Conservation (phyloP, 2,888 invertebrate species). For the Psococerastis gibbosa region DNA sequence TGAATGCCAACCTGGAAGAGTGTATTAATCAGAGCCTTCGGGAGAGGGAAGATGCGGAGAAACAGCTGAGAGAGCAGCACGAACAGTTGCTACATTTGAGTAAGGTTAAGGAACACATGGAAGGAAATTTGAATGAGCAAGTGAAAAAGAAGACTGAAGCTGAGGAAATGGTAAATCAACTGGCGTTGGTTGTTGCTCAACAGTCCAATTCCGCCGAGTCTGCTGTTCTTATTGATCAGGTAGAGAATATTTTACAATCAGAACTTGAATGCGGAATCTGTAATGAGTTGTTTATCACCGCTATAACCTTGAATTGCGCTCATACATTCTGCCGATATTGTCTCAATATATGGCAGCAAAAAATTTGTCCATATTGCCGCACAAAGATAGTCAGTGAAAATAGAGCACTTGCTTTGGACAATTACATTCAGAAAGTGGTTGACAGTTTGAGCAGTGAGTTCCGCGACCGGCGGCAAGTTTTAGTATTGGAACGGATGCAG, state of each 20-base stretch:
- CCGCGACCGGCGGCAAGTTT: conserved; percentile 21
- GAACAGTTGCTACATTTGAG: no score
- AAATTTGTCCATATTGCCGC: conserved; percentile 27
- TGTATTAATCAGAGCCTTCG: no score
- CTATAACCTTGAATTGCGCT: conserved; percentile 27
- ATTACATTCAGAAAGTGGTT: conserved; percentile 26
- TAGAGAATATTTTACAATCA: conserved; percentile 22
- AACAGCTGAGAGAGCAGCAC: no score
- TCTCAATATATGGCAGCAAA: conserved; percentile 27
- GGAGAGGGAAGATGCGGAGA: no score
- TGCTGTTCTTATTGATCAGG: no score
- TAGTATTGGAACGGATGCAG: conserved; percentile 23
- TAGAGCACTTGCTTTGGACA: conserved; percentile 25
- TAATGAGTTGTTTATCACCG: conserved; percentile 28
- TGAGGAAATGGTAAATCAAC: neutral
- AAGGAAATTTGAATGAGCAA: no score
- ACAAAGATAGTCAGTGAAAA: conserved; percentile 19
- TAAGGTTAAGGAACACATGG: no score
- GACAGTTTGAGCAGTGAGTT: conserved; percentile 23
- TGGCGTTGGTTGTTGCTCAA: no score
- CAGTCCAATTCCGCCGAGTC: no score
- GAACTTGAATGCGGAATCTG: conserved; percentile 29
- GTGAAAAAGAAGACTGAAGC: neutral
- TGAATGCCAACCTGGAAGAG: no score
- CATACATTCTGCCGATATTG: conserved; percentile 28